Evolutionary conservation across 2,113 vertebrate genomes (phyloP).

Genomic region (Perognathus longimembris): DNA sequence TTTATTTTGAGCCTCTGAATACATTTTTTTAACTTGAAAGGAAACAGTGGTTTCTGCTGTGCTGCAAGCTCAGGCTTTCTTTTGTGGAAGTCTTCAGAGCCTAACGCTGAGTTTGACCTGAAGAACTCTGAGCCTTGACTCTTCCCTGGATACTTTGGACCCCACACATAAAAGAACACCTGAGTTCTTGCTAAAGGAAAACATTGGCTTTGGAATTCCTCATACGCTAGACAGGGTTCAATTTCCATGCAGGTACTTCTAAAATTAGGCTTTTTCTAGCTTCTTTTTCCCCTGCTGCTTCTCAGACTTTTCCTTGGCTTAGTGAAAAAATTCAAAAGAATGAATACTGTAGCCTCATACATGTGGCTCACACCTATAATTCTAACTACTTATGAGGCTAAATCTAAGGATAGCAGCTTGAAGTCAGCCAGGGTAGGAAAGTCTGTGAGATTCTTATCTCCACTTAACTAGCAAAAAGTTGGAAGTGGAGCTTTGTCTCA

Average conservation of each 20-base stretch:
- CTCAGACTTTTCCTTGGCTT: conserved; percentile 9
- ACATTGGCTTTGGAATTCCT: conserved; percentile 54
- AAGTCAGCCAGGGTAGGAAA: too few species aligned
- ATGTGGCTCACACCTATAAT: too few species aligned
- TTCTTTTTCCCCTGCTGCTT: not conserved
- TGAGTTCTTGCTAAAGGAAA: conserved; percentile 38
- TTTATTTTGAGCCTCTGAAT: conserved; percentile 37
- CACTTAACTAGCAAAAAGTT: too few species aligned
- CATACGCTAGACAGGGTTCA: conserved; percentile 53
- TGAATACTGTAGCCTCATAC: not conserved
- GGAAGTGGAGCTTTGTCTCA: too few species aligned
- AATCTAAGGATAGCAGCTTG: too few species aligned
- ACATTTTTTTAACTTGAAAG: conserved; percentile 55
- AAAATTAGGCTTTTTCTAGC: not conserved
- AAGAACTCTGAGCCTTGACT: conserved; percentile 22
- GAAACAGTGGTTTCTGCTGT: conserved; percentile 46
- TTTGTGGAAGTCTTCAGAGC: conserved; percentile 48
- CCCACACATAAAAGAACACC: conserved; percentile 30
- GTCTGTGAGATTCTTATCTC: too few species aligned
- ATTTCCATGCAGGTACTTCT: not conserved
- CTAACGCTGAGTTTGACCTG: conserved; percentile 76
- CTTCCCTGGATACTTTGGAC: conserved; percentile 53
- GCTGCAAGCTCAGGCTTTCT: not conserved
- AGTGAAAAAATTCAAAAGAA: conserved; percentile 42
- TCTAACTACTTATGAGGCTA: too few species aligned